Percentiles rank a stretch among this genome's conserved stretches.
Conservation (phyloP, 2,888 invertebrate genomes). For the Toxonevra muliebris region DNA sequence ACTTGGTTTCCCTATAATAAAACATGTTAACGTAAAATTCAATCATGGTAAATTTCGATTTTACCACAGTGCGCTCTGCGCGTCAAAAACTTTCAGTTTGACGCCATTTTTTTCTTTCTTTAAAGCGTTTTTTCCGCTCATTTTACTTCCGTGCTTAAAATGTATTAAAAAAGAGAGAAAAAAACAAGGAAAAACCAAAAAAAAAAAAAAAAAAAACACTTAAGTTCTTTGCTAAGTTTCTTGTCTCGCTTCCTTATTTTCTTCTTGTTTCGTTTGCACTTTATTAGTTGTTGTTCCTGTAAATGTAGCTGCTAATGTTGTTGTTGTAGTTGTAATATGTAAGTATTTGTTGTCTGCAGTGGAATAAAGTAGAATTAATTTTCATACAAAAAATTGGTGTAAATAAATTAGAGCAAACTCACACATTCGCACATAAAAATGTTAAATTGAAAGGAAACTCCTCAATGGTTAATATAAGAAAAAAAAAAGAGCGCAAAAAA, state of each 20-base stretch:
- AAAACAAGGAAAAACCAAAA: too few relatives aligned
- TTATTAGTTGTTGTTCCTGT: neutral
- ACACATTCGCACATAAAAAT: neutral
- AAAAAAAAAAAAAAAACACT: neutral
- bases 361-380: neutral
- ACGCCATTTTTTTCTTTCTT: neutral
- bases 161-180: neutral
- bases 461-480: neutral
- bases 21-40: too few relatives aligned
- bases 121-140: neutral
- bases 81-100: conserved; percentile 2
- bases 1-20: too few relatives aligned
- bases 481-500: neutral
- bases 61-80: neutral
- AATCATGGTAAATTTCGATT: neutral
- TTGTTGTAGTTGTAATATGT: neutral
- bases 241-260: neutral
- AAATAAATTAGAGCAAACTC: neutral
- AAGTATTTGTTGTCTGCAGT: too few relatives aligned
- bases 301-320: neutral
- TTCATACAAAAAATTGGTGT: too few relatives aligned
- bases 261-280: neutral
- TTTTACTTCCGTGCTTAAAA: conserved; percentile 16
- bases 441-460: neutral
- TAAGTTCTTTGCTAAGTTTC: conserved; percentile 1